phyloP scores from a whole-genome alignment of 2,797 vertebrate species.

The Hybognathus amarus region DNA sequence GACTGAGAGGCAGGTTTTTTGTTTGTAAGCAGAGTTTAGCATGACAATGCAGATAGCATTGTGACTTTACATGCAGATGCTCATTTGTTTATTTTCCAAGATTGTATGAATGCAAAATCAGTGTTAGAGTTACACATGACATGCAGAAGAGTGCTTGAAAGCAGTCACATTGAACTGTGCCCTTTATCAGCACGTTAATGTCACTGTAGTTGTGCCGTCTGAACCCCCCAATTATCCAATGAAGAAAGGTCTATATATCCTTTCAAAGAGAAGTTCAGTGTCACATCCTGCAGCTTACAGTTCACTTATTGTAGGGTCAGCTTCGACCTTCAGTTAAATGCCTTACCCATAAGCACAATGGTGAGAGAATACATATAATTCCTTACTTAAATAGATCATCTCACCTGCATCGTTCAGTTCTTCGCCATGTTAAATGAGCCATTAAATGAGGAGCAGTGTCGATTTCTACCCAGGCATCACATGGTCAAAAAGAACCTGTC shows the following conservation, averaged over 20 bases:
- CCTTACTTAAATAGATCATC: conserved; percentile 22
- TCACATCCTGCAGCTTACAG: not conserved
- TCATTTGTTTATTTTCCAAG: conserved; percentile 38
- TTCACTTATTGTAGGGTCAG: conserved; percentile 22
- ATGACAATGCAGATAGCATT: conserved; percentile 11
- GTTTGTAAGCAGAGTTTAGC: not conserved
- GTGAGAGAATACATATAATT: conserved; percentile 13
- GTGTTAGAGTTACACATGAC: conserved; percentile 17
- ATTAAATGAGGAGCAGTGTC: not conserved
- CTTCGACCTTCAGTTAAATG: conserved; percentile 11
- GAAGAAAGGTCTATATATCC: conserved; percentile 21
- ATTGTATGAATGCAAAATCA: conserved; percentile 1
- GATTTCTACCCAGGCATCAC: not conserved
- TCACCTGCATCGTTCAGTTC: not conserved
- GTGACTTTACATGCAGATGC: conserved; percentile 8
- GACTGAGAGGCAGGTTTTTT: not conserved
- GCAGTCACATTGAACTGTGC: conserved; percentile 5
- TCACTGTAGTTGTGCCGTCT: not conserved
- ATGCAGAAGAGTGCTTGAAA: conserved; percentile 18
- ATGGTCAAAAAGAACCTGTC: conserved; percentile 10
- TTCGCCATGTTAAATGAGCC: conserved; percentile 6
- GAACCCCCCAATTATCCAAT: not conserved
- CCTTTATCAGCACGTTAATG: not conserved
- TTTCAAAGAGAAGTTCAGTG: not conserved
- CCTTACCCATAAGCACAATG: conserved; percentile 14